Conservation (phyloP, 2,113 vertebrate genomes). For the Chunga burmeisteri region DNA sequence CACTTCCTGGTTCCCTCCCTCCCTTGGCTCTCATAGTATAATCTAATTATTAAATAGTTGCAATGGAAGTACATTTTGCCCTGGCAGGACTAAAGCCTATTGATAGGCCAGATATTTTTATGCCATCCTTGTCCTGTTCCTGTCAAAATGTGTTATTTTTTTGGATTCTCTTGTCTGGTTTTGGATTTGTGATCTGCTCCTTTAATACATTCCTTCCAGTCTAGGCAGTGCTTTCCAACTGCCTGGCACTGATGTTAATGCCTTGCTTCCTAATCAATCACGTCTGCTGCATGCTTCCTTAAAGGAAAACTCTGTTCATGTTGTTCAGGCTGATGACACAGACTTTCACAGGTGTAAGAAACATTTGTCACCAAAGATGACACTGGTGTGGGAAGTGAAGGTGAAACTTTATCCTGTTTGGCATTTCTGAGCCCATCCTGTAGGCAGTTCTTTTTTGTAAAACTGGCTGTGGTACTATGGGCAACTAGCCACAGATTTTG, state of each 20-base stretch:
- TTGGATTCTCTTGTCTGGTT: neutral
- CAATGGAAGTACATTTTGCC: neutral
- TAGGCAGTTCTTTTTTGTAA: neutral
- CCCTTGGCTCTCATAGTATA: neutral
- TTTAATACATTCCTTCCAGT: conserved; percentile 47
- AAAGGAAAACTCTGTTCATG: conserved; percentile 26
- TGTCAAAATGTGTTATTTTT: neutral
- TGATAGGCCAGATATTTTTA: neutral
- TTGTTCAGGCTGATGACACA: neutral
- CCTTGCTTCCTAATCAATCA: conserved; percentile 11
- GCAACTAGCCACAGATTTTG: neutral
- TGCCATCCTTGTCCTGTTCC: neutral
- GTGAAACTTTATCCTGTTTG: neutral
- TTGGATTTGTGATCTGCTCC: neutral
- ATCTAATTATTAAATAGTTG: neutral
- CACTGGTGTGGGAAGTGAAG: neutral
- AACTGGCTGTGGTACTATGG: neutral
- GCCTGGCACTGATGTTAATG: conserved; percentile 27
- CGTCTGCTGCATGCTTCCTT: neutral
- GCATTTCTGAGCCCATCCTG: neutral
- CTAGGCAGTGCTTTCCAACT: conserved; percentile 29
- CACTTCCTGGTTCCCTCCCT: neutral
- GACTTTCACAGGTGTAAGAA: neutral
- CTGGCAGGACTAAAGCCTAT: neutral
- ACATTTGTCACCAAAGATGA: neutral